Percentiles rank a stretch among this genome's conserved stretches.
phyloP scores from a whole-genome alignment of 2,113 vertebrate species.

The Pelobates fuscus region DNA sequence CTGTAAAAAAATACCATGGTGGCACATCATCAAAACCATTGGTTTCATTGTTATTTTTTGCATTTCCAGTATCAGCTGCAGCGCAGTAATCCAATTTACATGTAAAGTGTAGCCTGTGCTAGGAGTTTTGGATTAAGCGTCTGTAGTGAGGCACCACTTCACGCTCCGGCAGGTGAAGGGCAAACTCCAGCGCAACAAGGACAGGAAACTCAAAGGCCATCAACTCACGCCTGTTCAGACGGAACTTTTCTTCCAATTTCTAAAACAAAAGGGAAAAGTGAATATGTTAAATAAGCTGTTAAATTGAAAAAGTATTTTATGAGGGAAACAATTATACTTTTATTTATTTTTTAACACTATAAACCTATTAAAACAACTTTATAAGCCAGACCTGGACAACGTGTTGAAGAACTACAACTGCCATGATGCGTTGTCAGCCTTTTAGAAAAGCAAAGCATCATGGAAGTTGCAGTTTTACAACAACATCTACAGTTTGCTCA shows the following conservation, averaged over 20 bases:
- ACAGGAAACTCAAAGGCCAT: constrained; percentile 97
- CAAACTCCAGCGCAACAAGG: constrained; percentile 95
- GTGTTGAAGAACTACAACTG: too few species aligned
- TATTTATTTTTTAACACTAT: too few species aligned
- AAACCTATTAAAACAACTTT: too few species aligned
- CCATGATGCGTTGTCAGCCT: too few species aligned
- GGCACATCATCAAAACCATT: constrained; percentile 7
- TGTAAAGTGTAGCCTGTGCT: constrained; percentile 73
- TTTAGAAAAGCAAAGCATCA: too few species aligned
- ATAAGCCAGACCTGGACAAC: too few species aligned
- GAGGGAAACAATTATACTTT: too few species aligned
- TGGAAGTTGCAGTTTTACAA: too few species aligned
- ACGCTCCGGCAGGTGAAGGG: constrained; percentile 91
- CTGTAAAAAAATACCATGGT: constrained; percentile 20
- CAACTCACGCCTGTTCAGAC: constrained; percentile 92
- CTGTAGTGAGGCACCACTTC: constrained; percentile 98
- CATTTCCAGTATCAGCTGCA: constrained; percentile 59
- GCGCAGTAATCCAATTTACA: constrained; percentile 53
- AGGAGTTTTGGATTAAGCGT: constrained; percentile 92
- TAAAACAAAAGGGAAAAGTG: constrained; percentile 52
- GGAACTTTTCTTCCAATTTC: constrained; percentile 98
- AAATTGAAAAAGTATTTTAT: too few species aligned
- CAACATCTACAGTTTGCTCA: too few species aligned
- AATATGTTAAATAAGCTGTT: neutral
- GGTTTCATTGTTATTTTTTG: constrained; percentile 41